A percentile compares a stretch with the other conserved stretches of the same genome.
phyloP scores from a whole-genome alignment of 2,797 vertebrate species.

The Streptopelia turtur region DNA sequence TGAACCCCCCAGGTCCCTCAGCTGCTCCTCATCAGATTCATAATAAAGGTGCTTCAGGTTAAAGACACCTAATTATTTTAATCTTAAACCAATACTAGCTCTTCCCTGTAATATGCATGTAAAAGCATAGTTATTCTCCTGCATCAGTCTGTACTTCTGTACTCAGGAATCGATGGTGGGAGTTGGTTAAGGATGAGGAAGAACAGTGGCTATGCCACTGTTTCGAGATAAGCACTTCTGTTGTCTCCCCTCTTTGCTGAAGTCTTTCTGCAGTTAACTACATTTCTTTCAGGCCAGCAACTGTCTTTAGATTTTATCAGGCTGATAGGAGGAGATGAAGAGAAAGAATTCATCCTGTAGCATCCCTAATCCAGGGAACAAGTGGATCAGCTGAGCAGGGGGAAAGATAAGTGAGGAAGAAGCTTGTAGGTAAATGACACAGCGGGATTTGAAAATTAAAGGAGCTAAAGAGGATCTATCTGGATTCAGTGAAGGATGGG shows the following conservation, averaged over 20 bases:
- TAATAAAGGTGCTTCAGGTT: neutral
- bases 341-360: neutral
- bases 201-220: neutral
- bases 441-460: neutral
- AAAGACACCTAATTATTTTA: neutral
- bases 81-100: neutral
- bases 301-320: neutral
- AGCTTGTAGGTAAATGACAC: neutral
- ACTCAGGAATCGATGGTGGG: neutral
- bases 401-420: neutral
- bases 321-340: neutral
- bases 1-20: too few relatives aligned
- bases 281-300: neutral
- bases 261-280: neutral
- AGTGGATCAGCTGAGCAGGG: neutral
- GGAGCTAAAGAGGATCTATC: neutral
- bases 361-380: neutral
- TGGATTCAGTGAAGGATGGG: neutral
- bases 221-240: neutral
- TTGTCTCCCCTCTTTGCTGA: neutral
- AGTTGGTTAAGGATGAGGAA: neutral
- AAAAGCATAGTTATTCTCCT: neutral
- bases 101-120: neutral
- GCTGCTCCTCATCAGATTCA: too few relatives aligned
- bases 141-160: neutral